Conservation (phyloP, 2,888 invertebrate genomes). For the Temnothorax rugatulus region DNA sequence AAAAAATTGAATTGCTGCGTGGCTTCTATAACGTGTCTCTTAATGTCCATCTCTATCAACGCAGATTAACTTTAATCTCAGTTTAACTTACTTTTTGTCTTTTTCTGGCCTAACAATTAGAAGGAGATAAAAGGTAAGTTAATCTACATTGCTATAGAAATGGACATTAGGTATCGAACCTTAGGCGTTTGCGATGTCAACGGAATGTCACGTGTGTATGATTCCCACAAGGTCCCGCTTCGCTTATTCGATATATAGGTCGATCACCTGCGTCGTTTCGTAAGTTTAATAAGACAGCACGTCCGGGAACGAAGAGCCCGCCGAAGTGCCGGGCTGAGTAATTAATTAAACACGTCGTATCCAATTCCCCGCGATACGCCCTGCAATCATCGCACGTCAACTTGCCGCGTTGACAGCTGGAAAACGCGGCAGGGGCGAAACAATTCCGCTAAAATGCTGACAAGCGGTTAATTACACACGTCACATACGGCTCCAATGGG, state of each 20-base stretch:
- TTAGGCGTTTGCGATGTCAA: neutral
- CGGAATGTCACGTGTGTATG: neutral
- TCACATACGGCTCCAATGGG: neutral
- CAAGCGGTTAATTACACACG: conserved; percentile 43
- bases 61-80: too few relatives aligned
- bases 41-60: neutral
- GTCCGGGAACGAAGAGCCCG: neutral
- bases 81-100: too few relatives aligned
- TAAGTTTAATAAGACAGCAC: neutral
- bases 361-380: neutral
- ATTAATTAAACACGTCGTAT: conserved; percentile 41
- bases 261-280: neutral
- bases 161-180: too few relatives aligned
- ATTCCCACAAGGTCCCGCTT: neutral
- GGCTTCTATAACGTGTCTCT: neutral
- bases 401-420: neutral
- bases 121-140: too few relatives aligned
- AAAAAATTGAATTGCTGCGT: neutral
- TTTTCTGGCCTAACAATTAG: too few relatives aligned
- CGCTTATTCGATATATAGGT: neutral
- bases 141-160: too few relatives aligned
- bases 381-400: conserved; percentile 6
- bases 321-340: neutral
- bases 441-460: conserved; percentile 30
- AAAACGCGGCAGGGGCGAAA: neutral